Percentiles rank a stretch among this genome's conserved stretches.
Conservation (phyloP, 2,888 invertebrate genomes). For the Salpingus planirostris region DNA sequence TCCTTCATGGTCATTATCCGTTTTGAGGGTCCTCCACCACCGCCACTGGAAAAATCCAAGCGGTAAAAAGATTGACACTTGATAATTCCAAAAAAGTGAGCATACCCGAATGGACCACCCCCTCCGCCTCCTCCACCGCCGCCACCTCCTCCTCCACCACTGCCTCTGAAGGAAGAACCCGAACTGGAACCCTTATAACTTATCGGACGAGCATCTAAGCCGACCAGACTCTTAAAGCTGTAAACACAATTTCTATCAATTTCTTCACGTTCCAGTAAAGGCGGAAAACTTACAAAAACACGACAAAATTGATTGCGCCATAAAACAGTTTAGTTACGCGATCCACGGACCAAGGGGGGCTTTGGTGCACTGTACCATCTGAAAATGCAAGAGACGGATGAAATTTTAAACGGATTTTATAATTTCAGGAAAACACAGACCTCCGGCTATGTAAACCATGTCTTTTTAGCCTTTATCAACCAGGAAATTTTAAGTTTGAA, state of each 20-base stretch:
- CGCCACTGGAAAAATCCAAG: constrained; percentile 23
- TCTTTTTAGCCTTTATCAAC: background rate
- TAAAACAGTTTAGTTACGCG: constrained; percentile 6
- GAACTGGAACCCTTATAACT: constrained; percentile 4
- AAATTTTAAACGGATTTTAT: too few relatives aligned
- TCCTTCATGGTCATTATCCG: constrained; percentile 27
- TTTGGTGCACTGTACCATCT: constrained; percentile 10
- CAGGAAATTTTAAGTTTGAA: too few relatives aligned
- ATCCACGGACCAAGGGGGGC: constrained; percentile 8
- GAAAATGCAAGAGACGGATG: constrained; percentile 2
- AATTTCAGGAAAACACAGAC: too few relatives aligned
- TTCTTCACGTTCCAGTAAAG: background rate
- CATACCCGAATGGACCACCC: constrained; percentile 9
- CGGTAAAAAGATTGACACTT: background rate
- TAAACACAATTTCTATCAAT: constrained; percentile 1
- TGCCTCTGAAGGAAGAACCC: constrained; percentile 8
- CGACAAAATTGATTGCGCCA: constrained; percentile 6
- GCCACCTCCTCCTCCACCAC: constrained; percentile 9
- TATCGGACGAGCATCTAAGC: constrained; percentile 5
- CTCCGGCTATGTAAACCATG: constrained; percentile 7
- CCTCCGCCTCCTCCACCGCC: constrained; percentile 8
- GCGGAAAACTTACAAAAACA: constrained; percentile 8
- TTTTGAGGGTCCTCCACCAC: constrained; percentile 23
- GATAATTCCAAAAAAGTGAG: too few relatives aligned
- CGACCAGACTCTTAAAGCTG: constrained; percentile 10